Conservation (phyloP, 2,113 vertebrate genomes). For the Kryptolebias marmoratus region DNA sequence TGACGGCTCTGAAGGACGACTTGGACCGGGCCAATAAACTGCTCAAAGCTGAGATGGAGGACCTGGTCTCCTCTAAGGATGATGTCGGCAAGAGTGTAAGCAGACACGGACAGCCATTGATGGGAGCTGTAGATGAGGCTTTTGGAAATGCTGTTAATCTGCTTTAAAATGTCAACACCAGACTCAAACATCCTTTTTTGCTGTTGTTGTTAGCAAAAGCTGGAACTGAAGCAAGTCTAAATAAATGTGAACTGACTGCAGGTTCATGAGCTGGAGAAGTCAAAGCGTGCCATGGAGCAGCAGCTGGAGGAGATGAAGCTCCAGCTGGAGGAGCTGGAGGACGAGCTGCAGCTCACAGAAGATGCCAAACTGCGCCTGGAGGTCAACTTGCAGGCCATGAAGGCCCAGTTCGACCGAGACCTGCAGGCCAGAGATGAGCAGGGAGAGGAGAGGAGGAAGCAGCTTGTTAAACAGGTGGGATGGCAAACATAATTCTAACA, state of each 20-base stretch:
- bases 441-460: constrained; percentile 94
- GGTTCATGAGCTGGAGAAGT: constrained; percentile 97
- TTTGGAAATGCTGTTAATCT: too few species aligned
- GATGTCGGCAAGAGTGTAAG: constrained; percentile 97
- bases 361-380: constrained; percentile 96
- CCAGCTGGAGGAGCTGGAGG: constrained; percentile 96
- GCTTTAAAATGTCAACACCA: too few species aligned
- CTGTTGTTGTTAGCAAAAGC: too few species aligned
- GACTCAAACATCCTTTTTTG: too few species aligned
- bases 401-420: constrained; percentile 95
- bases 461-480: constrained; percentile 91
- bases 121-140: too few species aligned
- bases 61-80: constrained; percentile 95
- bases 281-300: constrained; percentile 93
- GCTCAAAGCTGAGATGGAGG: constrained; percentile 93
- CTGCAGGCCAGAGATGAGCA: constrained; percentile 92
- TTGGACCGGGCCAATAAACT: constrained; percentile 91
- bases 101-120: too few species aligned
- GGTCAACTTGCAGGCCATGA: constrained; percentile 98
- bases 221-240: neutral
- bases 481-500: neutral
- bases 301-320: constrained; percentile 96
- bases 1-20: constrained; percentile 86
- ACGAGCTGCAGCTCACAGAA: constrained; percentile 96
- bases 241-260: constrained; percentile 46